Evolutionary conservation across 1,140 invertebrate genomes (phyloP), one percentile per base, ranked within the genome.

Genomic region (Mylabris phalerata): DNA sequence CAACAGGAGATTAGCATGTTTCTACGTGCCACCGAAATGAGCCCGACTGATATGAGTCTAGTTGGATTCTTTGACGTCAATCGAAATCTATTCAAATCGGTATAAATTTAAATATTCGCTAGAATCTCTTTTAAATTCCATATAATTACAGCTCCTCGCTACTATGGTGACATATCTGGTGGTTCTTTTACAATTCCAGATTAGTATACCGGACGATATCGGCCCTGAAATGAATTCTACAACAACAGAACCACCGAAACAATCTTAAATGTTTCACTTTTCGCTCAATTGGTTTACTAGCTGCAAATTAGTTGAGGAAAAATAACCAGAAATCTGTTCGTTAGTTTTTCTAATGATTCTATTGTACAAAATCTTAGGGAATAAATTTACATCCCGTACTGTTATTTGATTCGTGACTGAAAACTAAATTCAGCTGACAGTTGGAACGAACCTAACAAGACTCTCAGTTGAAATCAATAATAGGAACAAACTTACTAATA

Each of bases 131-230:
- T 40, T n/a, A 10, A 7, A 19, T 19, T 19, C 10, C 39, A 40
- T 7, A 7, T 40, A 11, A 46, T 74, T 73, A 52, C 71, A 84
- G 76, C 71, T 86, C 32, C 66, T 85, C 44, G 82, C 83, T 6
- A 85, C 84, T 32, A 86, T 86, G 84, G 84, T 85, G 9, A 86
- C 84, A 0, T 86, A 86, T 70, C 67, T 86, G 42, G 83, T 86
- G 4, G 84, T 86, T 3, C 63, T 86, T 42, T 71, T 86, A 27
- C 84, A 86, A 68, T 86, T 86, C 71, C 84, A 86, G 75, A 86
- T 86, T 42, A 85, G 83, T 63, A 83, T 85, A 60, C 84, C 84
- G 5, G 81, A 80, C 58, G 77, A 78, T 11, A 32, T 4, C 0
- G 10, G 3, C 4, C 9, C 9, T 47, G 26, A 13, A 6, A 47